Evolutionary conservation across 2,888 invertebrate genomes (phyloP), one percentile per base, ranked within the genome.

Genomic region (Gymnoscelis rufifasciata): DNA sequence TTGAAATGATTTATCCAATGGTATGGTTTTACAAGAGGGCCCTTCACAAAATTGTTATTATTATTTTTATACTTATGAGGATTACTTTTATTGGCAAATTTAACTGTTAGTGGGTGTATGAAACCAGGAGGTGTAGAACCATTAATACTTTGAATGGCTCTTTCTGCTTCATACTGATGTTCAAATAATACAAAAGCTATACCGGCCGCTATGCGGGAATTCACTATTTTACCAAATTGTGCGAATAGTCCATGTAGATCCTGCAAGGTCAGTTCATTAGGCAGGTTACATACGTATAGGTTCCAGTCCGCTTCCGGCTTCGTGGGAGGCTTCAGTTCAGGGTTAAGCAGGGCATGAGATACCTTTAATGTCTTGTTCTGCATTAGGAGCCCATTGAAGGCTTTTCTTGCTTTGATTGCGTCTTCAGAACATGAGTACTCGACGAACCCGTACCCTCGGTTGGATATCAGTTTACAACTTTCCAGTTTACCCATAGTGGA

Each of bases 281-380:
- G 89, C 74, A 89, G 83, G 79, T 89, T 89, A 79, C 88, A 89
- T 63, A 89, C 88, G 76, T 89, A 89, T 50, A 89, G 80, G 75
- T 89, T 89, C 88, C 89, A 89, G 74, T 89, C 89, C 47, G 89
- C 88, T 78, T 89, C 89, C 66, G 89, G 89, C 69, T 89, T 89
- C 60, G 81, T 63, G 47, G 89, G 88, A 37, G 88, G 89, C 71
- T 89, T 89, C 62, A 78, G 47, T 71, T 89, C 89, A 38, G 89
- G 89, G 61, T 89, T 88, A 43, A 89, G 77, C 46, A 89, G 71
- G 38, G 89, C 89, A 62, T 88, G 88, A 27, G 89, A 89, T 60
- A 89, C 89, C 70, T 89, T 89, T 55, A 89, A 69, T 38, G 89
- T 89, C 71, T 89, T 89, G 71, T 89, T 89, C 74, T 89, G 89